Base-by-base conservation (phyloP, 1,140 invertebrate genomes). In the Caenorhabditis latens region DNA sequence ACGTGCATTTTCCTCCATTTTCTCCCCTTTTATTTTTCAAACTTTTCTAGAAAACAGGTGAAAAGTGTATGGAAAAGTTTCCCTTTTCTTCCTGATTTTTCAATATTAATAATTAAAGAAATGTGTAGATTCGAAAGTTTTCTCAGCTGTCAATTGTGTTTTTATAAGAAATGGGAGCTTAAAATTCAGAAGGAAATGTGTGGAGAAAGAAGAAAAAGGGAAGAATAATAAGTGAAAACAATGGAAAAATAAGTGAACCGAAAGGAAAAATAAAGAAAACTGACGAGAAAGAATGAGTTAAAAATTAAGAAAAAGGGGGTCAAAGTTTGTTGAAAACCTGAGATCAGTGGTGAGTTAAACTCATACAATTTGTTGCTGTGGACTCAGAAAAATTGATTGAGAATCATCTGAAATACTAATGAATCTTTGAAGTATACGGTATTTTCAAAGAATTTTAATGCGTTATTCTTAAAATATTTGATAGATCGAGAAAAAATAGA, bases 31-130 rank as follows among this genome's bases (percentile, higher is more conserved):
- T 53, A 1, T 53, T 53, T 53, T 53, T 53, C 16, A 58, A 21
- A 21, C 8, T n/a, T 21, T 58, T 58, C 13, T n/a, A n/a, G 61
- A 65, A 65, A 65, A 65, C 61, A 65, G 61, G 61, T 65, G 61
- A 40, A 65, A 65, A 40, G 11, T 32, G 32, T 40, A 65, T 40
- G 13, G 40, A 42, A 7, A 32, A 32, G 32, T 32, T 32, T 32
- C 32, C 32, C 32, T n/a, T 21, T 58, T 58, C n/a, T 58, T 21
- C 21, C 57, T 21, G 21, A 58, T 58, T 58, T 58, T 58, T n/a
- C 3, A 8, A 9, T 21, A 14, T n/a, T 58, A 14, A 11, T 50
- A 14, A 53, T 53, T 11, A 11, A 53, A 53, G 16, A 53, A 21
- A 58, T 58, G 16, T 58, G 21, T 8, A n/a, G 57, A 58, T 58